Evolutionary conservation across 1,140 invertebrate genomes (phyloP), one percentile per base, ranked within the genome.

Genomic region (Drosophila mauritiana): DNA sequence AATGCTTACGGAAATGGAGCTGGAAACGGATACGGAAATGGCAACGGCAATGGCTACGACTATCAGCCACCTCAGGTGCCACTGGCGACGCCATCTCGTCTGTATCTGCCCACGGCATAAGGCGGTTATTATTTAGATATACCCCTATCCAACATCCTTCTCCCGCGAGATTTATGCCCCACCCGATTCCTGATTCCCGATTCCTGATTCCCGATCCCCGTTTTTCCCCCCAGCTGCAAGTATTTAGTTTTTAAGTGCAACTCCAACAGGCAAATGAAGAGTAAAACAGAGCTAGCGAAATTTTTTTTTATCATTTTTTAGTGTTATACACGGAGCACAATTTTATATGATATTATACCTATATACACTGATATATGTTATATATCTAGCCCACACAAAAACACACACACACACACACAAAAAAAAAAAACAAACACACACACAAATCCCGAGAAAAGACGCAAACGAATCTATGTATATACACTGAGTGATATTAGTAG

Each of bases 401-500:
- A 51, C 31, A 61, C 40, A 42, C 31, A 39, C 56, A 56, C 43
- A 48, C 20, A 52, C 48, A 40, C 43, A 70, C 25, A 46, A 4
- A 25, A 73, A 34, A 53, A 54, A 34, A 17, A 73, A 31, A 52
- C 25, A 58, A 15, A 55, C 31, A 51, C 45, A 57, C 53, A 74
- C 61, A 67, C 58, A 74, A 64, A 67, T 48, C 57, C 80, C 65
- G 80, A 64, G 59, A 84, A 79, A 64, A 67, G 46, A 75, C 62
- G 64, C 73, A 77, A 83, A 83, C 86, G 79, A 86, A 88, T 88
- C 82, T 88, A 88, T 86, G 85, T 90, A 89, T 89, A 88, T 89
- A 88, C 84, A 88, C 84, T 89, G 84, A 88, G 84, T 88, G 84
- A 88, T 88, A 88, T 88, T 88, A 88, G 84, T 84, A 88, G 85